Evolutionary conservation across 1,140 invertebrate genomes (phyloP).

Genomic region (Trinorchestia longiramus): DNA sequence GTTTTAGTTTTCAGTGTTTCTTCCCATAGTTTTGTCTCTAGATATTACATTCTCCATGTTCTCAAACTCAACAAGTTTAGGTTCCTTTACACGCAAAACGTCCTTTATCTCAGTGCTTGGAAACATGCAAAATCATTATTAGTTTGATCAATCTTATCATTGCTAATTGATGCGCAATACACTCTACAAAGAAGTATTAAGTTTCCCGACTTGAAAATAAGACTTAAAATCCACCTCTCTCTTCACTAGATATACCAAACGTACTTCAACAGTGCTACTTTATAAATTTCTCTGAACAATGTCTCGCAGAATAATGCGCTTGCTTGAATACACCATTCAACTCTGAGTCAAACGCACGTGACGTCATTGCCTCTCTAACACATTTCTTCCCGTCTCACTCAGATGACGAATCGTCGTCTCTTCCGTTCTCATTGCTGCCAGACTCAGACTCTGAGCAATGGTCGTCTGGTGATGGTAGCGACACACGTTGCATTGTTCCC

Average conservation of each 20-base stretch:
- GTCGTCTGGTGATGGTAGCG: background rate
- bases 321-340: background rate
- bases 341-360: background rate
- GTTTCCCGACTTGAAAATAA: background rate
- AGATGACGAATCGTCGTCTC: background rate
- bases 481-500: conserved; percentile 25
- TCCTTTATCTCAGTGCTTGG: too few relatives aligned
- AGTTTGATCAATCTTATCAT: too few relatives aligned
- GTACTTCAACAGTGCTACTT: background rate
- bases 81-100: too few relatives aligned
- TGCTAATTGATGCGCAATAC: too few relatives aligned
- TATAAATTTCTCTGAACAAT: background rate
- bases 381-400: background rate
- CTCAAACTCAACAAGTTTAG: too few relatives aligned
- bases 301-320: background rate
- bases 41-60: too few relatives aligned
- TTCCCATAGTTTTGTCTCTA: too few relatives aligned
- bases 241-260: background rate
- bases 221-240: background rate
- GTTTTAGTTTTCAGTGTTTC: too few relatives aligned
- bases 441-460: background rate
- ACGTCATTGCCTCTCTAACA: background rate
- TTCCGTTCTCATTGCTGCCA: background rate
- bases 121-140: too few relatives aligned
- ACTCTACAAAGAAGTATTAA: too few relatives aligned